Percentiles rank a stretch among this genome's conserved stretches.
phyloP scores from a whole-genome alignment of 2,888 invertebrate species.

The Leptinotarsa peninsularis region DNA sequence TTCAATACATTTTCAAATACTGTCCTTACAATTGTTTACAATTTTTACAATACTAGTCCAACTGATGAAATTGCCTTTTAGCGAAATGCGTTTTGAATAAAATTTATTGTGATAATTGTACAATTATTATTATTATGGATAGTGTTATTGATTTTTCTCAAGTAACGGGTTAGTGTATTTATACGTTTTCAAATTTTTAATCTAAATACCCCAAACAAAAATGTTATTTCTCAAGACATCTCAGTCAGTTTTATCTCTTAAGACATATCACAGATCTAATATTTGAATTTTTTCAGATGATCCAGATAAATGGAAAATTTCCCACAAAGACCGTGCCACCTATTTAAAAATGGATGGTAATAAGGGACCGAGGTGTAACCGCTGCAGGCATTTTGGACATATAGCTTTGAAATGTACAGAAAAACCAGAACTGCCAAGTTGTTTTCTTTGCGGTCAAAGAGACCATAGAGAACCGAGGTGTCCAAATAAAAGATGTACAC shows the following conservation, averaged over 20 bases:
- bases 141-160: no score
- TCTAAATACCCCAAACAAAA: neutral
- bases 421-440: slow-evolving; percentile 66
- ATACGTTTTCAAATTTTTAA: no score
- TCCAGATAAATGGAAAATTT: slow-evolving; percentile 70
- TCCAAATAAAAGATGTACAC: slow-evolving; percentile 77
- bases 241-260: neutral
- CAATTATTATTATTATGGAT: no score
- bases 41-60: no score
- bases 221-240: neutral
- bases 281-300: slow-evolving; percentile 66
- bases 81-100: no score
- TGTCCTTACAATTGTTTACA: no score
- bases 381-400: slow-evolving; percentile 77
- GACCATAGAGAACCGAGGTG: slow-evolving; percentile 78
- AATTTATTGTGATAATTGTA: no score
- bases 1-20: no score
- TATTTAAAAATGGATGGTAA: slow-evolving; percentile 36
- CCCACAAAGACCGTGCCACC: slow-evolving; percentile 54
- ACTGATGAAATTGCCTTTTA: no score
- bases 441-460: slow-evolving; percentile 76
- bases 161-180: no score
- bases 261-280: no score
- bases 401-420: slow-evolving; percentile 71
- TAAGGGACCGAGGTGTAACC: slow-evolving; percentile 69